These are phyloP conservation scores for Megalopta genalis DNA, from an alignment of 1,140 invertebrate genomes.

Conservation along the genomic window DNA sequence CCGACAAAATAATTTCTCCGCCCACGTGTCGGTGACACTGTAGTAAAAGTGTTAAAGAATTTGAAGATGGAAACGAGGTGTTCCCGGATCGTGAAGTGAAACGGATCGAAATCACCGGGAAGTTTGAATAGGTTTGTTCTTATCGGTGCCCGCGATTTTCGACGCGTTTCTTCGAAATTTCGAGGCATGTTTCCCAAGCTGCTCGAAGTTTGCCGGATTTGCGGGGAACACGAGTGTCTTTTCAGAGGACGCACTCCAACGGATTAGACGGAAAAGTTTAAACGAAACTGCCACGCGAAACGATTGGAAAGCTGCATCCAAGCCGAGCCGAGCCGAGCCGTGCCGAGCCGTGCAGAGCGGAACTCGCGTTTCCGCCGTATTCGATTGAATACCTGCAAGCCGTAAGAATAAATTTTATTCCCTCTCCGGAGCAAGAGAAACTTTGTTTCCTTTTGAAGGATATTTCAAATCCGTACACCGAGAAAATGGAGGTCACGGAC, in stretches of 20 bases:
- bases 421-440: not conserved
- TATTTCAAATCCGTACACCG: not conserved
- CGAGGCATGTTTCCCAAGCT: slow-evolving; percentile 29
- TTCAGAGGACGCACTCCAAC: slow-evolving; percentile 62
- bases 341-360: not conserved
- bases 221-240: slow-evolving; percentile 48
- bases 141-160: not conserved
- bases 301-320: slow-evolving; percentile 60
- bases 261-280: slow-evolving; percentile 71
- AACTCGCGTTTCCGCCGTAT: not conserved
- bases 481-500: not conserved
- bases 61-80: no score
- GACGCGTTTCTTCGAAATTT: slow-evolving; percentile 32
- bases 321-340: no score
- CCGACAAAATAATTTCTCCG: no score
- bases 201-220: slow-evolving; percentile 41
- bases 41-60: no score
- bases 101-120: not conserved
- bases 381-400: slow-evolving; percentile 28
- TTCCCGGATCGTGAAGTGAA: no score
- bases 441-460: not conserved
- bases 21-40: no score
- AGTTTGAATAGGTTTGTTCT: not conserved
- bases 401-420: not conserved
- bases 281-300: slow-evolving; percentile 62